Percentiles rank a stretch among this genome's conserved stretches.
phyloP scores from a whole-genome alignment of 2,797 vertebrate species.

The Myotis findleyi region DNA sequence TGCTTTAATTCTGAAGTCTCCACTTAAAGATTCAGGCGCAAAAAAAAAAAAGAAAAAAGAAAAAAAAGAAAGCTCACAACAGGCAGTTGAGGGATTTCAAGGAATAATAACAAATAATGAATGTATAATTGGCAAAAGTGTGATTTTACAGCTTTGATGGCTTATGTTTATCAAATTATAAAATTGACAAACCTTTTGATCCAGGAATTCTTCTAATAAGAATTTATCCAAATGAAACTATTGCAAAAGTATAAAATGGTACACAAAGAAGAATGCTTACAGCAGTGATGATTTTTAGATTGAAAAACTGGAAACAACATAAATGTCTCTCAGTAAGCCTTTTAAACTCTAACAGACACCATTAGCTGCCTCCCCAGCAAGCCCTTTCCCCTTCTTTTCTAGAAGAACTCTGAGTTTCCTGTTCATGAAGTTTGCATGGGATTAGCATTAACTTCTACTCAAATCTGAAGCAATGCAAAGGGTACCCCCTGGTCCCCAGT shows the following conservation, averaged over 20 bases:
- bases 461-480: not conserved
- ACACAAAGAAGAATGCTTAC: not conserved
- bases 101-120: not conserved
- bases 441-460: not conserved
- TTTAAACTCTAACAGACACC: not conserved
- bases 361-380: not conserved
- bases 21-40: not conserved
- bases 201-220: constrained; percentile 1
- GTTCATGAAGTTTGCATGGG: not conserved
- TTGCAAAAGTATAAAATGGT: not conserved
- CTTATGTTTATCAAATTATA: not conserved
- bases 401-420: not conserved
- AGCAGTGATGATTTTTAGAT: not conserved
- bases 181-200: not conserved
- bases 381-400: not conserved
- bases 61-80: not conserved
- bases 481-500: not conserved
- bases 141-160: not conserved
- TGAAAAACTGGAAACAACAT: not conserved
- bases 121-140: not conserved
- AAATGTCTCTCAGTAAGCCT: not conserved
- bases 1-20: constrained; percentile 32
- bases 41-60: not conserved
- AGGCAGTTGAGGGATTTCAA: not conserved
- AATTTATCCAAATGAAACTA: constrained; percentile 29